Base-by-base conservation (phyloP, 2,888 invertebrate genomes). In the Orchesella flavescens region DNA sequence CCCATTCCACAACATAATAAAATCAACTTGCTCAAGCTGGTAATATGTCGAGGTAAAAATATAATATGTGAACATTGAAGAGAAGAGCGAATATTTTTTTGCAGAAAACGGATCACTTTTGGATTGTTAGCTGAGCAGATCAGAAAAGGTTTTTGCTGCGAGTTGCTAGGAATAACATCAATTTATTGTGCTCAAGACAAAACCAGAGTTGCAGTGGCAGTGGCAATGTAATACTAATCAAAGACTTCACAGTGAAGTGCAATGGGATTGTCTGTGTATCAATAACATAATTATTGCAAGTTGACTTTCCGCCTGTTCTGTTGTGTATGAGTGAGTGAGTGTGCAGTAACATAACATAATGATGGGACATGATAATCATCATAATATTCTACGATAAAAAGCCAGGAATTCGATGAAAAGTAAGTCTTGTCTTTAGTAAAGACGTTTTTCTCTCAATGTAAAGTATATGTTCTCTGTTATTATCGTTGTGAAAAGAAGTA, bases 401-500 rank as follows among this genome's bases (percentile, higher is more conserved):
- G 24, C 24, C 23, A 61, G 61, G 61, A 61, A 23, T 19, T 61
- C 10, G 24, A 61, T 12, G 13, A 34, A 34, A 24, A 24, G 61
- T 61, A 61, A 61, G 61, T 61, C 24, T 61, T 12, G 17, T 34
- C 34, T 19, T 57, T 19, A 61, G 23, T n/a, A 23, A 61, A 53
- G 24, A 61, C 61, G 24, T 57, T 61, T 61, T 53, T 34, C 24
- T 61, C 3, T 21, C 23, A n/a, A 23, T 55, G 19, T 59, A n/a
- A n/a, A n/a, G n/a, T n/a, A n/a, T 59, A 61, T 24, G 61, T 24
- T 61, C 19, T 17, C 19, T 57, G 10, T 19, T 57, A 57, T 57
- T 19, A 61, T 61, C 24, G n/a, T 23, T 61, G 61, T 61, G 61
- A 61, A 61, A 23, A 61, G 34, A 61, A 57, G 61, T 61, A 61